Conservation (phyloP, 2,113 vertebrate species). For the Talpa occidentalis region DNA sequence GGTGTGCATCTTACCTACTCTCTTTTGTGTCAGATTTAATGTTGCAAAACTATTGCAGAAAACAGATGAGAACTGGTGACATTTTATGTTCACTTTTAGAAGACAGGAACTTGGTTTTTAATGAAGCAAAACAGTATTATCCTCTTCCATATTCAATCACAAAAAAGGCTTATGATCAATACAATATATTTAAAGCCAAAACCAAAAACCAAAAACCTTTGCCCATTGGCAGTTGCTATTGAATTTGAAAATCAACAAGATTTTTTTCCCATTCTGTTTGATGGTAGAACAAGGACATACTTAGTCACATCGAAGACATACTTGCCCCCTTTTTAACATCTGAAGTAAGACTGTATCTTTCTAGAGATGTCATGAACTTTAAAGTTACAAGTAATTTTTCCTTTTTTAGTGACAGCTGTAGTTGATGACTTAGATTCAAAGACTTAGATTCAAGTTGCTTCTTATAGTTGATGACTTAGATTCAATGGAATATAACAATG, state of each 20-base stretch:
- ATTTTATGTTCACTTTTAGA: conserved; percentile 62
- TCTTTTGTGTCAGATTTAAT: conserved; percentile 43
- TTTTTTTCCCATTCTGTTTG: not conserved
- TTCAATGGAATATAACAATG: not conserved
- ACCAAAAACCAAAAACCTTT: not conserved
- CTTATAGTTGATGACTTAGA: not conserved
- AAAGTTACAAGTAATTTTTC: not conserved
- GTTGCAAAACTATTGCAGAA: conserved; percentile 44
- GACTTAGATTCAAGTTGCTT: too few species aligned
- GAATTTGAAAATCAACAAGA: conserved; percentile 67
- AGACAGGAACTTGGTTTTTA: conserved; percentile 40
- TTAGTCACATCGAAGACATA: not conserved
- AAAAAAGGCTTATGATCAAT: conserved; percentile 21
- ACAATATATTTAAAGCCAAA: conserved; percentile 40
- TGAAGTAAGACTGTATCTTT: conserved; percentile 6
- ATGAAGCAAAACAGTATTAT: conserved; percentile 47
- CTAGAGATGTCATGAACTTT: not conserved
- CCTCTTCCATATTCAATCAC: not conserved
- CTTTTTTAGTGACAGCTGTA: not conserved
- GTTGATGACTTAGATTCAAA: not conserved
- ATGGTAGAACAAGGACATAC: not conserved
- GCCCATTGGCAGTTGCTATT: not conserved
- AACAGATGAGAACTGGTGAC: conserved; percentile 13
- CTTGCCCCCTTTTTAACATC: not conserved
- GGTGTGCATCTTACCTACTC: not conserved